Base-by-base conservation (phyloP, 2,888 invertebrate species). In the Sminthurides aquaticus region DNA sequence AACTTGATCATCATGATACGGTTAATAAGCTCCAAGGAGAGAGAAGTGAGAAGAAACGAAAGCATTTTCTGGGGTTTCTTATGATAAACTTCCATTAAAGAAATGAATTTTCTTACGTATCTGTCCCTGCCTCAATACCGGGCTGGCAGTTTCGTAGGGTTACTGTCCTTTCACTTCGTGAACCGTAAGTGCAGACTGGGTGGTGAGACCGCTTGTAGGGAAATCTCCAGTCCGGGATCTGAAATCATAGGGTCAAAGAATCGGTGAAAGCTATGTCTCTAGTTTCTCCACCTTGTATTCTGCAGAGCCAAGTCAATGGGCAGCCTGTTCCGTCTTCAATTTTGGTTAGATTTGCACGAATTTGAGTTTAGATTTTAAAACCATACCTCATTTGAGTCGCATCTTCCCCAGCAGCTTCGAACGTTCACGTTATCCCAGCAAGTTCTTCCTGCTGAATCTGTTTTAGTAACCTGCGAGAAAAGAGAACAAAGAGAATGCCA, bases 151-250 rank as follows among this genome's bases (percentile, higher is more conserved):
- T 81, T 3, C 83, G 81, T 49, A 92, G 80, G 57, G 82, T 83
- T 0, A 85, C 86, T 20, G 85, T 82, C 0, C 86, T 84, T 60
- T 85, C 83, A 67, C 83, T 84, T 2, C 87, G 81, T 0, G 85
- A 85, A 1, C 86, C 87, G 77, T 91, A 91, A 54, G 87, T 86
- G 79, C 92, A 93, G 1, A 92, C 91, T 0, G 90, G 90, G 78
- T 93, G 92, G 75, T 86, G 85, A 0, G 90, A 89, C 69, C 87
- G 85, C 78, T 91, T 92, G 79, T 86, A 92, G 0, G 92, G 92
- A 77, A 92, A 91, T 77, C 89, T 85, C 87, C 90, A 92, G 79
- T 92, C 91, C 0, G 90, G 86, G 71, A 88, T 86, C 89, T 90
- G 77, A 1, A 78, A 77, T 15, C 11, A 52, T 20, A 8, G 52